These are phyloP conservation scores for Xanthia icteritia DNA, from an alignment of 2,888 invertebrate species.

Conservation along the genomic window DNA sequence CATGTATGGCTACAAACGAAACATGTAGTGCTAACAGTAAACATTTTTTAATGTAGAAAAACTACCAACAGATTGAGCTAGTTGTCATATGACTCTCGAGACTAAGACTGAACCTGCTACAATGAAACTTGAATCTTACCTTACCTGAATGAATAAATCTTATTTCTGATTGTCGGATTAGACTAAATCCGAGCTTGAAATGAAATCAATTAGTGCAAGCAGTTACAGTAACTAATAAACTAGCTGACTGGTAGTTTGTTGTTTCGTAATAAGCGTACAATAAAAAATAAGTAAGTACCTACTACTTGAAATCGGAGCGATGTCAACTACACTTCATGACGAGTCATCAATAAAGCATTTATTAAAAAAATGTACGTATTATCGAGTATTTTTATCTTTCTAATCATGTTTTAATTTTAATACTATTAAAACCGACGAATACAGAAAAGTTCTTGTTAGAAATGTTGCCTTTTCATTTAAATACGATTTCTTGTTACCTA, in stretches of 20 bases:
- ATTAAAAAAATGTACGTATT: constrained; percentile 11
- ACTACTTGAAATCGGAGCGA: neutral
- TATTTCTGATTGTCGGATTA: neutral
- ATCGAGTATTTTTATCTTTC: constrained; percentile 5
- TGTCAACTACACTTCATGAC: neutral
- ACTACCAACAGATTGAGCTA: neutral
- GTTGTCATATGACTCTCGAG: neutral
- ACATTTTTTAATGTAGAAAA: neutral
- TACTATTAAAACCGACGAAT: constrained; percentile 10
- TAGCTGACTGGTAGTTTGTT: neutral
- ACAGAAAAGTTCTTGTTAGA: neutral
- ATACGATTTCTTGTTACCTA: neutral
- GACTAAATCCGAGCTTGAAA: neutral
- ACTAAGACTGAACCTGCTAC: too few relatives aligned
- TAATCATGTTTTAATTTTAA: neutral
- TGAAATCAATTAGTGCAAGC: neutral
- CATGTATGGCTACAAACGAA: too few relatives aligned
- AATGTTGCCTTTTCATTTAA: constrained; percentile 14
- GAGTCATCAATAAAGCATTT: neutral
- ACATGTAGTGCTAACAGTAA: neutral
- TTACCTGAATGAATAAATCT: neutral
- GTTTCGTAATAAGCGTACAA: neutral
- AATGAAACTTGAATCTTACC: neutral
- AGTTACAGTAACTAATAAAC: neutral
- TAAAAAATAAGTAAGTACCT: neutral